phyloP scores from a whole-genome alignment of 2,888 invertebrate species.

The Tenthredo amoena region DNA sequence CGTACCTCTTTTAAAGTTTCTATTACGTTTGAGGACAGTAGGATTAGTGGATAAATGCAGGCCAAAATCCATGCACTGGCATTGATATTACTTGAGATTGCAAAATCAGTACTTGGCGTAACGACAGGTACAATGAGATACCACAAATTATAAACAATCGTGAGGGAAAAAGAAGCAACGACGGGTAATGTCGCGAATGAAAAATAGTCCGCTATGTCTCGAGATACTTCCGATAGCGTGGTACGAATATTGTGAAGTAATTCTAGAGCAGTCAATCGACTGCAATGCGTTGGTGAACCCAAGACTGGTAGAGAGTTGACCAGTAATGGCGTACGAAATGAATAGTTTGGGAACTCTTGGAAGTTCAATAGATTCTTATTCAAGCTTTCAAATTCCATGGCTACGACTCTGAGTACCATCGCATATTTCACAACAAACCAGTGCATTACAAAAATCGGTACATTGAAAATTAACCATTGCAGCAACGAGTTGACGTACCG shows the following conservation, averaged over 20 bases:
- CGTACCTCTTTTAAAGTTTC: not conserved
- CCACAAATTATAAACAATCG: not conserved
- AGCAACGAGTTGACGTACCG: not conserved
- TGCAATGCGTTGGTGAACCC: not conserved
- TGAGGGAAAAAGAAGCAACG: not conserved
- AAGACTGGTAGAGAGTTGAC: not conserved
- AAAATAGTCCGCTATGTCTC: not conserved
- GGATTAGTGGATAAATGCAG: not conserved
- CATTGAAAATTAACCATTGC: not conserved
- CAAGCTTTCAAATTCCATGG: slow-evolving; percentile 2
- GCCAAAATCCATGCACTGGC: not conserved
- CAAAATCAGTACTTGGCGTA: not conserved
- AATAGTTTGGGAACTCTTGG: not conserved
- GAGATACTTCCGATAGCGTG: not conserved
- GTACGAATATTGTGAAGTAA: not conserved
- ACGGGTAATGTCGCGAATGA: not conserved
- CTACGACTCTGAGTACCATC: not conserved
- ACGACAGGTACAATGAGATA: not conserved
- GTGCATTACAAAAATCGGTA: not conserved
- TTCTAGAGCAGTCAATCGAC: not conserved
- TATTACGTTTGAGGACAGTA: not conserved
- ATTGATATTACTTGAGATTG: not conserved
- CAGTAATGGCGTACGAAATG: not conserved
- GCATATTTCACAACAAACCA: not conserved
- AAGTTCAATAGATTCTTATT: not conserved